phyloP scores from a whole-genome alignment of 2,888 invertebrate species.

The Dynastes hyllus region DNA sequence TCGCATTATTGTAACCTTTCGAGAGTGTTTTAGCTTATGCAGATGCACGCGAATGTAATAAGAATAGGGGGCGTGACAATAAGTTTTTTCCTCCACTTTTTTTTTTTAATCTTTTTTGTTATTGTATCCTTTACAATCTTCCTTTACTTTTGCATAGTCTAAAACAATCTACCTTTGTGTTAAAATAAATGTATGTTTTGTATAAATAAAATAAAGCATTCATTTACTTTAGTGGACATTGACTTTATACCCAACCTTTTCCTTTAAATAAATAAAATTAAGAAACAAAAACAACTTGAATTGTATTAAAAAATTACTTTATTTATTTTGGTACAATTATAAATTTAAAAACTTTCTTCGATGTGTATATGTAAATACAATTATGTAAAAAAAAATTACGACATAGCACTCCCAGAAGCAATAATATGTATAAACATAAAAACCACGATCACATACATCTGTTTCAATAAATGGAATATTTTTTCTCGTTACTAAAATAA shows the following conservation, averaged over 20 bases:
- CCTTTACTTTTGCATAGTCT: slow-evolving; percentile 42
- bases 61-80: slow-evolving; percentile 6
- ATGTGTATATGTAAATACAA: slow-evolving; percentile 34
- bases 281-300: background rate
- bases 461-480: slow-evolving; percentile 42
- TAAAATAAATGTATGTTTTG: slow-evolving; percentile 39
- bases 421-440: slow-evolving; percentile 25
- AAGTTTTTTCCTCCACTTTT: slow-evolving; percentile 22
- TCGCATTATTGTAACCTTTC: slow-evolving; percentile 9
- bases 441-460: slow-evolving; percentile 44
- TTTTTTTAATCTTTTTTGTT: background rate
- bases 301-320: slow-evolving; percentile 41
- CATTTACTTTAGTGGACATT: background rate
- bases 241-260: background rate
- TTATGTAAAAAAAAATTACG: slow-evolving; percentile 36
- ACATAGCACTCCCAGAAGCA: slow-evolving; percentile 39
- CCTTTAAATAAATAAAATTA: background rate
- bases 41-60: background rate
- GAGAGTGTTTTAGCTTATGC: slow-evolving; percentile 50
- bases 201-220: slow-evolving; percentile 39
- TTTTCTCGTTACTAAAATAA: slow-evolving; percentile 16
- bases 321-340: slow-evolving; percentile 44
- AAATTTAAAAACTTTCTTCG: slow-evolving; percentile 44
- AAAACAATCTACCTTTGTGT: slow-evolving; percentile 47
- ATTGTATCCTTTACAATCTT: background rate